A percentile compares a stretch with the other conserved stretches of the same genome.
phyloP scores from a whole-genome alignment of 2,888 invertebrate species.

The Nematopogon swammerdamellus region DNA sequence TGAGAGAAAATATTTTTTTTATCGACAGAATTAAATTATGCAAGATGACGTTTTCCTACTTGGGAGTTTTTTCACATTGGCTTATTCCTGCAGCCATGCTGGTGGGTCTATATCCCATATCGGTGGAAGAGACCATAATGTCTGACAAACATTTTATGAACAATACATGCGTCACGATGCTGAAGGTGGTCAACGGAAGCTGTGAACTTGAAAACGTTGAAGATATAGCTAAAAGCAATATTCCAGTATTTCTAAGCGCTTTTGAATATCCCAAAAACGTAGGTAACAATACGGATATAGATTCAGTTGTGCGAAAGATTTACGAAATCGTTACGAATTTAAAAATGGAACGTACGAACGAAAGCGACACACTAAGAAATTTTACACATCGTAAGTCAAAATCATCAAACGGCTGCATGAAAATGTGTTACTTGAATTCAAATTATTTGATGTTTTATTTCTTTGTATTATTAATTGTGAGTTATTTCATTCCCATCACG shows the following conservation, averaged over 20 bases:
- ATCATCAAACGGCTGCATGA: constrained; percentile 24
- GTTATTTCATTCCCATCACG: constrained; percentile 44
- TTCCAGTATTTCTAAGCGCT: neutral
- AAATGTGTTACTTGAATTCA: constrained; percentile 37
- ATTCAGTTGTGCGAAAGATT: constrained; percentile 29
- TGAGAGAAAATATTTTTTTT: constrained; percentile 14
- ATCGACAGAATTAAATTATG: constrained; percentile 14
- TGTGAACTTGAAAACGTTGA: constrained; percentile 15
- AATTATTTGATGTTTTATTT: constrained; percentile 33
- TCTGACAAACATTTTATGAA: constrained; percentile 16
- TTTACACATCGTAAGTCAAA: constrained; percentile 19
- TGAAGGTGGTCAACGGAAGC: constrained; percentile 24
- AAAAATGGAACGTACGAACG: constrained; percentile 19
- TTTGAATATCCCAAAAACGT: neutral
- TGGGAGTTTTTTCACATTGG: constrained; percentile 37
- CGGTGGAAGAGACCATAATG: constrained; percentile 23
- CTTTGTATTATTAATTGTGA: constrained; percentile 29
- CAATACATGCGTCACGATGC: constrained; percentile 29
- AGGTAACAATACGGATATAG: constrained; percentile 15
- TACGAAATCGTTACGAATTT: constrained; percentile 28
- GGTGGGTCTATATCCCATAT: constrained; percentile 35
- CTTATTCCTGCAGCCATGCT: constrained; percentile 30
- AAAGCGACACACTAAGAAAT: constrained; percentile 21
- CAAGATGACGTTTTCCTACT: constrained; percentile 22
- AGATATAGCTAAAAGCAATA: neutral